These are phyloP conservation scores for Fistularia tabacaria DNA, from an alignment of 2,797 vertebrate species.

Conservation along the genomic window DNA sequence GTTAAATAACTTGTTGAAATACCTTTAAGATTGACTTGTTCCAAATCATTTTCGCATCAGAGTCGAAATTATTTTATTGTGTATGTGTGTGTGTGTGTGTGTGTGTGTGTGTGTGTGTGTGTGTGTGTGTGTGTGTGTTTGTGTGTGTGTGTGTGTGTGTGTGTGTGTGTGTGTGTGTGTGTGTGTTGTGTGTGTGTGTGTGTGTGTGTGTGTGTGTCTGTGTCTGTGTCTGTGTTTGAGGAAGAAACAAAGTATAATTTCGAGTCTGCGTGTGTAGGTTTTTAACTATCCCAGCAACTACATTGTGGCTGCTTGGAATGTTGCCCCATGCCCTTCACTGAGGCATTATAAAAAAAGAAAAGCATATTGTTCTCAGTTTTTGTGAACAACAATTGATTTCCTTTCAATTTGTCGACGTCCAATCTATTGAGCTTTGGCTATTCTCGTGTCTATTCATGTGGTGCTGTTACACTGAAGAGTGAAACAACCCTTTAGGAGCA, in stretches of 20 bases:
- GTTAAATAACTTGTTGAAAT: constrained; percentile 28
- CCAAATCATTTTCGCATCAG: neutral
- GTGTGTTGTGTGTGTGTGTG: no score
- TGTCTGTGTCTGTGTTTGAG: no score
- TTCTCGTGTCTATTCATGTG: constrained; percentile 2
- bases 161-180: no score
- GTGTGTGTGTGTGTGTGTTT: no score
- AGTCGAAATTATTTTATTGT: constrained; percentile 19
- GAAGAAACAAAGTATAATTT: constrained; percentile 4
- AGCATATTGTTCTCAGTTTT: constrained; percentile 29
- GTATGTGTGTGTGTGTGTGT: constrained; percentile 10
- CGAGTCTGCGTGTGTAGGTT: constrained; percentile 8
- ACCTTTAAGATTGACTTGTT: neutral
- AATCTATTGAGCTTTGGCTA: constrained; percentile 22
- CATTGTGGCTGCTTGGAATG: constrained; percentile 51
- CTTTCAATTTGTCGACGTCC: constrained; percentile 37
- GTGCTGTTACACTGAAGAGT: constrained; percentile 18
- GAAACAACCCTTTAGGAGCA: no score
- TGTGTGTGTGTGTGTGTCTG: constrained; percentile 3
- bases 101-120: no score
- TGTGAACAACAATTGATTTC: constrained; percentile 37
- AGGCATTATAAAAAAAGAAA: constrained; percentile 4
- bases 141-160: no score
- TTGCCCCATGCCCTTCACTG: constrained; percentile 23
- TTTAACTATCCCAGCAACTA: constrained; percentile 49